Evolutionary conservation across 2,888 invertebrate genomes (phyloP).

Genomic region (Dusona sp.): DNA sequence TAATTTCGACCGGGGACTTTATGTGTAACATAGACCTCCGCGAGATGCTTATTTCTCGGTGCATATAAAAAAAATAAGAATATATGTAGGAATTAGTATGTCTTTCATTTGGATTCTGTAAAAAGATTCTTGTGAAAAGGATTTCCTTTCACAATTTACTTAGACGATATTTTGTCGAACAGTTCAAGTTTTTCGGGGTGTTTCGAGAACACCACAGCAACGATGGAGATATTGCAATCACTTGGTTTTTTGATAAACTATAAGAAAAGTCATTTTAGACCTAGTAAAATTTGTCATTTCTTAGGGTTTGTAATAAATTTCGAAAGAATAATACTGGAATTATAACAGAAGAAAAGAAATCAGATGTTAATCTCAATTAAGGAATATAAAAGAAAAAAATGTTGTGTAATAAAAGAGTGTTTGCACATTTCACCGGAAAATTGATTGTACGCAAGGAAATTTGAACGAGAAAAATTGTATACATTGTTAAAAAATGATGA

Average conservation of each 20-base stretch:
- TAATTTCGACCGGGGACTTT: not conserved
- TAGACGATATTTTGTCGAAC: constrained; percentile 33
- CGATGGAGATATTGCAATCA: constrained; percentile 1
- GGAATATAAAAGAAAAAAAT: not conserved
- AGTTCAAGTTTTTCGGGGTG: constrained; percentile 10
- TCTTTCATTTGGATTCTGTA: no score
- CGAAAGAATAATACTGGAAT: constrained; percentile 14
- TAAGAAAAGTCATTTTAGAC: constrained; percentile 24
- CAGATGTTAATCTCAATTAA: not conserved
- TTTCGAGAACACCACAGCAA: constrained; percentile 6
- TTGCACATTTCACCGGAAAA: constrained; percentile 39
- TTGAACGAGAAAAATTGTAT: constrained; percentile 34
- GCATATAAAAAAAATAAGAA: no score
- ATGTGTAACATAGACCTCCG: not conserved
- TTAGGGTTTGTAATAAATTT: constrained; percentile 39
- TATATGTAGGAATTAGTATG: no score
- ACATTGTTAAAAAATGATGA: constrained; percentile 15
- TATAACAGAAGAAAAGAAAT: constrained; percentile 21
- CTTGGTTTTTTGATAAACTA: constrained; percentile 42
- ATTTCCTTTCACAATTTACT: constrained; percentile 30
- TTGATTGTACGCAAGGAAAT: constrained; percentile 36
- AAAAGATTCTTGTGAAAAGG: constrained; percentile 53
- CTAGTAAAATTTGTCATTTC: constrained; percentile 27
- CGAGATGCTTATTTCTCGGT: no score
- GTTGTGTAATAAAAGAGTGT: constrained; percentile 14